Percentiles rank a stretch among this genome's conserved stretches.
Conservation (phyloP, 2,797 vertebrate genomes). For the Alauda arvensis region DNA sequence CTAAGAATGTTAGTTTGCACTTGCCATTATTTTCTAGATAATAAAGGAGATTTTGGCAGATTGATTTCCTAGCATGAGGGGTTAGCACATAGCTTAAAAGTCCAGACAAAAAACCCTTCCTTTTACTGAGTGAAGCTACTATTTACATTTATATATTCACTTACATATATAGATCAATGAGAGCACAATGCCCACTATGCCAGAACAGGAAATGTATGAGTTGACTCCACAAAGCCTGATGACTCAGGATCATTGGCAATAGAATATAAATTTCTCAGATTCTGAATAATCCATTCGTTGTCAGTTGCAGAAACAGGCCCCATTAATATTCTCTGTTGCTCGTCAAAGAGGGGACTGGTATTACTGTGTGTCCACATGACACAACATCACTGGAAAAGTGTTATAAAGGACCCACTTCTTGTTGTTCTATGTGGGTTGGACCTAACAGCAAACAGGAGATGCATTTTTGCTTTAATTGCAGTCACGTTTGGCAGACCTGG, state of each 20-base stretch:
- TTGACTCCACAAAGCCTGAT: not conserved
- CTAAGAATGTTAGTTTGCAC: not conserved
- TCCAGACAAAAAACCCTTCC: not conserved
- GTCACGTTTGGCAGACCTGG: not conserved
- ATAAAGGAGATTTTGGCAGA: not conserved
- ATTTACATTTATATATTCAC: not conserved
- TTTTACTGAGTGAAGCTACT: not conserved
- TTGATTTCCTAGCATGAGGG: not conserved
- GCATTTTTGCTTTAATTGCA: not conserved
- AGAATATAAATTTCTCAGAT: conserved; percentile 6
- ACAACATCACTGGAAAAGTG: not conserved
- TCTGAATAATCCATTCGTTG: conserved; percentile 13
- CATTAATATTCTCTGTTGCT: conserved; percentile 43
- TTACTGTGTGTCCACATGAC: not conserved
- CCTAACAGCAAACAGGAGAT: not conserved
- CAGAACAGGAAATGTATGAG: not conserved
- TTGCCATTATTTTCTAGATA: not conserved
- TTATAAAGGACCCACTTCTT: not conserved
- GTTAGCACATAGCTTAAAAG: not conserved
- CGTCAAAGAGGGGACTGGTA: conserved; percentile 28
- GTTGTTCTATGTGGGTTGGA: not conserved
- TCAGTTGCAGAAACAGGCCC: not conserved
- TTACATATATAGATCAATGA: not conserved
- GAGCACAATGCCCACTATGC: not conserved
- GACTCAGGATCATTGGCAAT: not conserved